Percentiles rank a stretch among this genome's conserved stretches.
phyloP scores from a whole-genome alignment of 2,113 vertebrate genomes.

The Microcebus lehilahytsara region DNA sequence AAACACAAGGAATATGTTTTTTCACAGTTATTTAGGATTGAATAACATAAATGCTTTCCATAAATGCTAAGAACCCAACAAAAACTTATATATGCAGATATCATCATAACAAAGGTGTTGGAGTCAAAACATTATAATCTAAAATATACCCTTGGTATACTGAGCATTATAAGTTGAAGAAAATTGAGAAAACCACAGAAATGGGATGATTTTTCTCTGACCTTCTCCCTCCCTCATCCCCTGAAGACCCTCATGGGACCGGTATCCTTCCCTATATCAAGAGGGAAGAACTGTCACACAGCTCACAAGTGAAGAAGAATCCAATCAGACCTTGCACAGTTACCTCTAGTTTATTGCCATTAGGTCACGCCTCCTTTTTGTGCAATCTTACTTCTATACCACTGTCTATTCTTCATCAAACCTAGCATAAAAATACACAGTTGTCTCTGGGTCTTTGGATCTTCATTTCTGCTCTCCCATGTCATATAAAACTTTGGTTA shows the following conservation, averaged over 20 bases:
- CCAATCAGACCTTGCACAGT: not conserved
- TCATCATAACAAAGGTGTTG: not conserved
- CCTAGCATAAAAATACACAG: not conserved
- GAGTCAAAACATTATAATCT: not conserved
- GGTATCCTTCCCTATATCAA: not conserved
- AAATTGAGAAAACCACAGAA: too few species aligned
- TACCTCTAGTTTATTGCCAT: not conserved
- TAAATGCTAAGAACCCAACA: not conserved
- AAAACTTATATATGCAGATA: not conserved
- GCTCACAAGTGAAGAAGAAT: not conserved
- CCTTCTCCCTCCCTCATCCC: not conserved
- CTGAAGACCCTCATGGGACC: not conserved
- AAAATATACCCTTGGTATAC: not conserved
- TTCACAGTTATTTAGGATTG: not conserved
- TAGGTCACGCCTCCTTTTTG: not conserved
- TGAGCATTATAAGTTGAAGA: too few species aligned
- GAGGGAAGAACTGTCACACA: not conserved
- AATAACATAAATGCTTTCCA: not conserved
- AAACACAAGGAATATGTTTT: not conserved
- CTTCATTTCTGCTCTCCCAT: not conserved
- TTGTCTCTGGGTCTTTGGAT: not conserved
- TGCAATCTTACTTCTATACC: not conserved
- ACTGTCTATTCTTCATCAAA: not conserved
- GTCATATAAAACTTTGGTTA: not conserved
- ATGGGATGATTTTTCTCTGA: not conserved